Base-by-base conservation (phyloP, 2,113 vertebrate genomes). In the Cyrtonyx montezumae region DNA sequence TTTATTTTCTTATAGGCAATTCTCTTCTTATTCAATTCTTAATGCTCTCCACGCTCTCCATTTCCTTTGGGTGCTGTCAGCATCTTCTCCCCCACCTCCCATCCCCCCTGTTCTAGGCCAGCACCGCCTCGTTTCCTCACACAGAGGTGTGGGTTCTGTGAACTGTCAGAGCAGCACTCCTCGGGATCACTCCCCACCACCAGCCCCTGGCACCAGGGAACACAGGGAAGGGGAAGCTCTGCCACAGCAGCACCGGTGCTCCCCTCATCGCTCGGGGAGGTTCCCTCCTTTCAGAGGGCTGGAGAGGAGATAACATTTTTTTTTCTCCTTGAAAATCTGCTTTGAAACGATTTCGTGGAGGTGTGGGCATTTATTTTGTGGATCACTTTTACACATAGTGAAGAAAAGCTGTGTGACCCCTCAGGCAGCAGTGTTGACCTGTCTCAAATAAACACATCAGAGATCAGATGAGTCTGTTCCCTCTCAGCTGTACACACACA, bases 401-500 rank as follows among this genome's bases (percentile, higher is more conserved):
- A 42, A 51, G 56, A 26, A 53, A 53, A 66, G 13, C 7, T 17
- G 56, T 5, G 28, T 25, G 28, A 17, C 19, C 1, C 11, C 48
- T 23, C 48, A 49, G 48, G 23, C 22, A 26, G 49, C 49, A 51
- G 49, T 26, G 51, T 7, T 49, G 3, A 14, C 59, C 59, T 9
- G 12, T 21, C 40, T 36, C 30, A 5, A 48, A 8, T 6, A 51
- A 13, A 17, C 1, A 15, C 36, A 16, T 5, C 73, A 46, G 73
- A 20, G 25, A 30, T 13, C 3, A 8, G 26, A 25, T 36, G 4
- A 15, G 13, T 9, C 46, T 11, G 58, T 23, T 48, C 43, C 14
- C 25, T 8, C 20, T 8, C 0, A 0, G 46, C 65, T 1, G 13
- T 18, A 32, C 16, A 17, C 2, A 20, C 48, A 20, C 7, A 3